These are phyloP conservation scores for Mirounga angustirostris DNA, from an alignment of 2,113 vertebrate species.

Conservation along the genomic window DNA sequence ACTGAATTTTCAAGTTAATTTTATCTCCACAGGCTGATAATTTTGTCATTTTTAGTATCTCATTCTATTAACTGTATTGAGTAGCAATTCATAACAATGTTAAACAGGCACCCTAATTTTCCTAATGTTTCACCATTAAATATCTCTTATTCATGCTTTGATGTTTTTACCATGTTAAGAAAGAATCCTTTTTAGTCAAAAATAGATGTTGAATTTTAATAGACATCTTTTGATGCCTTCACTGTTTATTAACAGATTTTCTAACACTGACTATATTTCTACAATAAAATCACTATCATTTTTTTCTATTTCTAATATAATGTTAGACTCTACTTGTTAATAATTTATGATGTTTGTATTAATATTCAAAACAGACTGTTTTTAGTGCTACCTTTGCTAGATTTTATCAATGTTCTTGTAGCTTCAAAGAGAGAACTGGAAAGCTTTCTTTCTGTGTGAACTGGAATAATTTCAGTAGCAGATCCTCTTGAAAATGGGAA, in stretches of 20 bases:
- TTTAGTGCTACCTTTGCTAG: not conserved
- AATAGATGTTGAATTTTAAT: not conserved
- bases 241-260: slow-evolving; percentile 12
- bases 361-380: slow-evolving; percentile 32
- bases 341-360: not conserved
- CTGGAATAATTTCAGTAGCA: not conserved
- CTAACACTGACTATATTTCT: slow-evolving; percentile 17
- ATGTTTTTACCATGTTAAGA: not conserved
- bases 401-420: not conserved
- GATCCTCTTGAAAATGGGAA: not conserved
- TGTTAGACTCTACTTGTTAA: not conserved
- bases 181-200: slow-evolving; percentile 28
- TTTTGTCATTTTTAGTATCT: slow-evolving; percentile 11
- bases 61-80: not conserved
- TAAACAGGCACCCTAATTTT: slow-evolving; percentile 11
- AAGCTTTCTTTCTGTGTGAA: not conserved
- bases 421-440: slow-evolving; percentile 2
- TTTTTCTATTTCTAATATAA: slow-evolving; percentile 27
- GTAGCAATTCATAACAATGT: not conserved
- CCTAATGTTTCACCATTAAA: not conserved
- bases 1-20: not conserved
- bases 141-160: not conserved
- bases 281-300: not conserved
- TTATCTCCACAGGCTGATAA: not conserved
- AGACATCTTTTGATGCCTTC: not conserved